Base-by-base conservation (phyloP, 1,140 invertebrate genomes). In the Apocrypta bakeri region DNA sequence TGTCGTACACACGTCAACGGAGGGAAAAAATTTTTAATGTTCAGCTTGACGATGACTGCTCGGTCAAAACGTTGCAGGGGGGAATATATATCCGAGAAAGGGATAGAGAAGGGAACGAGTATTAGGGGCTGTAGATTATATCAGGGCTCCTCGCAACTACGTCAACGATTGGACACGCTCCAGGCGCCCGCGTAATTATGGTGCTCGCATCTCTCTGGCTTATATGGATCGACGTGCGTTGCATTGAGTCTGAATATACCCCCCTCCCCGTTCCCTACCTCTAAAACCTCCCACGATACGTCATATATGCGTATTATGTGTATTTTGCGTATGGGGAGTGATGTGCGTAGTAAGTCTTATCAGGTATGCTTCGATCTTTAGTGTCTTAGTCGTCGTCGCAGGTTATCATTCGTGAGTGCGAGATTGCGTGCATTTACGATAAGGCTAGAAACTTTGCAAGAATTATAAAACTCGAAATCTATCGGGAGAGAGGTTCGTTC, bases 101-200 rank as follows among this genome's bases (percentile, higher is more conserved):
- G 21, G 37, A 31, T 14, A n/a, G 27, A 21, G 27, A 11, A 24
- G 42, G 48, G 11, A 27, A 9, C 37, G 71, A 21, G 37, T 27
- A 31, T 73, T 42, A 31, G 68, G 27, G 24, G 64, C 24, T 25
- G 71, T 2, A 12, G 37, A 73, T 81, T 81, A 74, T 81, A 74
- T 64, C 31, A n/a, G 63, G 37, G 21, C 9, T 56, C 48, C 48
- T 56, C 48, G 48, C 48, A 37, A 9, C 31, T 37, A 61, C 29
- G n/a, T n/a, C 7, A 69, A 73, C 73, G 81, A 81, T 80, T 40
- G 66, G 73, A 73, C 61, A 74, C 21, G 66, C 78, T 79, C 68
- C n/a, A 17, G 61, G 11, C 56, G 11, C 75, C 56, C 29, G 56
- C 79, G 81, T 82, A 77, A 82, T 82, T 77, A 82, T 66, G 81